A percentile compares a stretch with the other conserved stretches of the same genome.
Evolutionary conservation across 1,140 invertebrate genomes (phyloP).

Genomic region (Onthophagus taurus): DNA sequence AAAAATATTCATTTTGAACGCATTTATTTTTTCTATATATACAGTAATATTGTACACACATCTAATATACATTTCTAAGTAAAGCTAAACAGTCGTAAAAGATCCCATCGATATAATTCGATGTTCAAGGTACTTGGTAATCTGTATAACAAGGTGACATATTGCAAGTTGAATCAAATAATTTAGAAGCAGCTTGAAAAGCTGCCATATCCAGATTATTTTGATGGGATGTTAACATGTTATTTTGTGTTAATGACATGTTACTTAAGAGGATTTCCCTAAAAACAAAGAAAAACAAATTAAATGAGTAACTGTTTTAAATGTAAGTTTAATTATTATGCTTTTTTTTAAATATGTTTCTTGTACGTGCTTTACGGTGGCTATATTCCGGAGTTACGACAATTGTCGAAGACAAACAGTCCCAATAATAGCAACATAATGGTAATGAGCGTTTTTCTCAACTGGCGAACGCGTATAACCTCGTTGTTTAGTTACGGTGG

Average conservation of each 20-base stretch:
- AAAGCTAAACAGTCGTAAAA: too few species aligned
- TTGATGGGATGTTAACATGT: constrained; percentile 26
- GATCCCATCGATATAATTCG: too few species aligned
- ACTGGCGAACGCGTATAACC: too few species aligned
- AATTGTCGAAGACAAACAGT: not conserved
- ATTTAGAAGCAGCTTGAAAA: constrained; percentile 34
- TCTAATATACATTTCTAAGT: too few species aligned
- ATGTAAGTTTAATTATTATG: not conserved
- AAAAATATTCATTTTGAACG: too few species aligned
- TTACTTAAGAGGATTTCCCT: constrained; percentile 32
- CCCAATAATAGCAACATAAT: too few species aligned
- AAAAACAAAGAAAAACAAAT: constrained; percentile 18
- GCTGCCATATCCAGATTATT: constrained; percentile 31
- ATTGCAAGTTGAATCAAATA: constrained; percentile 32
- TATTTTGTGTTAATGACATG: constrained; percentile 20
- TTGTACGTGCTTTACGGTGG: not conserved
- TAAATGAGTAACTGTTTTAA: not conserved
- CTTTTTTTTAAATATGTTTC: not conserved
- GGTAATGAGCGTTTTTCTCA: too few species aligned
- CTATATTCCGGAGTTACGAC: not conserved
- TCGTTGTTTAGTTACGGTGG: too few species aligned
- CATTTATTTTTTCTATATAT: too few species aligned
- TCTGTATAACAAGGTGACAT: constrained; percentile 31
- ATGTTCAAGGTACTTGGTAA: constrained; percentile 24
- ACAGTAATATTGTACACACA: too few species aligned